A percentile compares a stretch with the other conserved stretches of the same genome.
phyloP scores from a whole-genome alignment of 2,888 invertebrate species.

The Dascillus cervinus region DNA sequence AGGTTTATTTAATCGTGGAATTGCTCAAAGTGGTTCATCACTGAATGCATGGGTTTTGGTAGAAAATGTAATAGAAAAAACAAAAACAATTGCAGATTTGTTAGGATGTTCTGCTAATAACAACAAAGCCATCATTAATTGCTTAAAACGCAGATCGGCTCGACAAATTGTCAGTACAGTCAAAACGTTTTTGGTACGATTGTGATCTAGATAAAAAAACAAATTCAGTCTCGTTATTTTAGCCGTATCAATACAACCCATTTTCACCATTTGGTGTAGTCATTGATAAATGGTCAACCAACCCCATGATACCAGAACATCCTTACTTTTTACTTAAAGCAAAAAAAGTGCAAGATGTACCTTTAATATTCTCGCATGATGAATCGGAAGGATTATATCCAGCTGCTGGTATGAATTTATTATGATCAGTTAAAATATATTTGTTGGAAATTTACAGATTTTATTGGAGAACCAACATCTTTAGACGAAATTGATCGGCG shows the following conservation, averaged over 20 bases:
- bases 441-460: slow-evolving; percentile 28
- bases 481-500: slow-evolving; percentile 30
- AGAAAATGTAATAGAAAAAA: slow-evolving; percentile 52
- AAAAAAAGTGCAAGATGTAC: slow-evolving; percentile 56
- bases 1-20: slow-evolving; percentile 54
- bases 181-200: slow-evolving; percentile 51
- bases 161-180: slow-evolving; percentile 51
- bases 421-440: slow-evolving; percentile 3
- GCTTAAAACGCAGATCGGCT: slow-evolving; percentile 55
- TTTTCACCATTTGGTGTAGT: slow-evolving; percentile 69
- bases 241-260: slow-evolving; percentile 57
- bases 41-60: slow-evolving; percentile 52
- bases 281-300: slow-evolving; percentile 49
- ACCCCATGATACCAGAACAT: slow-evolving; percentile 58
- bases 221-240: slow-evolving; percentile 17
- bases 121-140: slow-evolving; percentile 52
- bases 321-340: slow-evolving; percentile 55
- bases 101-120: slow-evolving; percentile 55
- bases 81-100: slow-evolving; percentile 50
- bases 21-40: slow-evolving; percentile 64
- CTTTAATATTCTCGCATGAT: slow-evolving; percentile 61
- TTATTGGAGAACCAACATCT: slow-evolving; percentile 25
- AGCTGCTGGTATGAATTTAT: slow-evolving; percentile 48
- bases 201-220: neutral
- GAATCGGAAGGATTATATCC: slow-evolving; percentile 70